Percentiles rank a stretch among this genome's conserved stretches.
Evolutionary conservation across 2,888 invertebrate species (phyloP).

Genomic region (Eupithecia pulchellata): DNA sequence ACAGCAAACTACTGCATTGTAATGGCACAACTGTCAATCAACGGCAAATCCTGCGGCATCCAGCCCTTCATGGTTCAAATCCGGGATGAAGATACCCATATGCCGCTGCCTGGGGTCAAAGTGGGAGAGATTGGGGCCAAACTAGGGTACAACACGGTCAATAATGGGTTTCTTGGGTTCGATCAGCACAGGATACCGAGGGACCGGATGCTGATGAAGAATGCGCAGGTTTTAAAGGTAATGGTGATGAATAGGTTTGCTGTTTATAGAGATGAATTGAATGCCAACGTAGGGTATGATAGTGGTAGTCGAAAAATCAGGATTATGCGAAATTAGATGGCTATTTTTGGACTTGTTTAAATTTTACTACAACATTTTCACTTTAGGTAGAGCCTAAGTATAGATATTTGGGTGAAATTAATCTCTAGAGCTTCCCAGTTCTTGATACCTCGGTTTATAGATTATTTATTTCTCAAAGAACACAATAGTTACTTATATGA

Average conservation of each 20-base stretch:
- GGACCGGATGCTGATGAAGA: conserved; percentile 96
- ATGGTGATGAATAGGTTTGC: too few species aligned
- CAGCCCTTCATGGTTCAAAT: conserved; percentile 97
- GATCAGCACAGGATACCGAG: conserved; percentile 94
- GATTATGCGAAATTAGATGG: too few species aligned
- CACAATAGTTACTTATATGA: too few species aligned
- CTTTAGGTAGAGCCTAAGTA: too few species aligned
- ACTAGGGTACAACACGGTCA: conserved; percentile 94
- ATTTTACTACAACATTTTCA: not conserved
- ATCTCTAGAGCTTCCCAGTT: too few species aligned
- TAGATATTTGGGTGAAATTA: too few species aligned
- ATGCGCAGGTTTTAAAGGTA: conserved; percentile 90
- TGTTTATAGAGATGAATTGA: not conserved
- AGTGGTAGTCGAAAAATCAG: too few species aligned
- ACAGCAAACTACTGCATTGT: conserved; percentile 96
- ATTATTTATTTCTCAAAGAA: too few species aligned
- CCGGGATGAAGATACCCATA: conserved; percentile 94
- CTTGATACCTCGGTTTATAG: too few species aligned
- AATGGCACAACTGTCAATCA: conserved; percentile 94
- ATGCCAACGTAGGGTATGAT: not conserved
- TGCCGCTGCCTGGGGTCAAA: conserved; percentile 93
- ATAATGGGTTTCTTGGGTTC: conserved; percentile 97
- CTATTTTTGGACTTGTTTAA: not conserved
- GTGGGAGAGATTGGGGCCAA: conserved; percentile 98
- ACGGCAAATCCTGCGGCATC: conserved; percentile 92